These are phyloP conservation scores for Drosophila tropicalis DNA, from an alignment of 1,140 invertebrate species.

Conservation along the genomic window DNA sequence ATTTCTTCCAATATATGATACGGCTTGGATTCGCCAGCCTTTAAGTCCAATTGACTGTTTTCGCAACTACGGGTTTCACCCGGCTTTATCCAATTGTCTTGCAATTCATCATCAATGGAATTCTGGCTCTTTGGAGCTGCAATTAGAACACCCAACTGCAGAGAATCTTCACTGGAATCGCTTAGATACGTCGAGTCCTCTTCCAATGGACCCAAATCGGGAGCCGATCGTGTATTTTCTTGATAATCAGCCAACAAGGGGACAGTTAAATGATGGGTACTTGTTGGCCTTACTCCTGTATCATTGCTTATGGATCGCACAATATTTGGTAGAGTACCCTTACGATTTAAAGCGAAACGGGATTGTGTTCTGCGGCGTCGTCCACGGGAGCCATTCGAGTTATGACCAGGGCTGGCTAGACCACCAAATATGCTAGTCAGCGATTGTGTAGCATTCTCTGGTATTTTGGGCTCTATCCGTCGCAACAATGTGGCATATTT, in stretches of 20 bases:
- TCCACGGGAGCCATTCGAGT: conserved; percentile 4
- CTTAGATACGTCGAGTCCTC: conserved; percentile 53
- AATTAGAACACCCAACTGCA: conserved; percentile 44
- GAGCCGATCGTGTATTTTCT: conserved; percentile 59
- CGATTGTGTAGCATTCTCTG: conserved; percentile 68
- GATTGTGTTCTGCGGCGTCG: conserved; percentile 47
- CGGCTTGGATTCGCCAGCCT: conserved; percentile 41
- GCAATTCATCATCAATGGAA: conserved; percentile 53
- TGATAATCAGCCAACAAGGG: conserved; percentile 53
- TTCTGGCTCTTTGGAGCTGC: conserved; percentile 49
- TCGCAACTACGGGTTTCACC: conserved; percentile 72
- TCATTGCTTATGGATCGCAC: conserved; percentile 85
- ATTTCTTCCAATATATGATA: conserved; percentile 69
- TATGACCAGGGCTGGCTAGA: conserved; percentile 3
- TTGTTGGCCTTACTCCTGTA: conserved; percentile 49
- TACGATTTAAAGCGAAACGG: conserved; percentile 36
- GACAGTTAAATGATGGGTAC: conserved; percentile 40
- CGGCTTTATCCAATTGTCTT: conserved; percentile 77
- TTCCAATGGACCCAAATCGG: conserved; percentile 47
- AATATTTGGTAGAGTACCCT: conserved; percentile 65
- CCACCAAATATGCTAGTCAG: conserved; percentile 56
- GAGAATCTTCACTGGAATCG: conserved; percentile 56
- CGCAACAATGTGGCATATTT: conserved; percentile 84
- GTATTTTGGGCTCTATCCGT: conserved; percentile 68
- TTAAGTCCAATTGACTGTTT: conserved; percentile 54